These are phyloP conservation scores for Melanotaenia trifasciata DNA, from an alignment of 2,797 vertebrate genomes.

Conservation along the genomic window DNA sequence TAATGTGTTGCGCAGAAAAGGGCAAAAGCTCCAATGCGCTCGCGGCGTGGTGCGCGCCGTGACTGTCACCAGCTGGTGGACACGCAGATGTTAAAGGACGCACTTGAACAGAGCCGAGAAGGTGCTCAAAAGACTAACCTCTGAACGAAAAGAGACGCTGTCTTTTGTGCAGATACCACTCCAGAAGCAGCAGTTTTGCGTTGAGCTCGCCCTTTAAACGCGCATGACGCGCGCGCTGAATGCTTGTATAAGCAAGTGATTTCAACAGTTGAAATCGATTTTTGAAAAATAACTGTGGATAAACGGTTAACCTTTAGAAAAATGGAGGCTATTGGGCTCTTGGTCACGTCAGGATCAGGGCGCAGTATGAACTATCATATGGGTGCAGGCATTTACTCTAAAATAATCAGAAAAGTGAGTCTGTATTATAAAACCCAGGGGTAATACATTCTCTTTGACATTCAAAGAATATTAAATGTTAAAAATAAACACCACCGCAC, in stretches of 20 bases:
- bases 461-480: no score
- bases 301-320: not conserved
- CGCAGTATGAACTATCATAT: not conserved
- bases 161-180: not conserved
- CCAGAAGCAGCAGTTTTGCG: slow-evolving; percentile 9
- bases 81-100: slow-evolving; percentile 38
- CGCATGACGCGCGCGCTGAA: slow-evolving; percentile 1
- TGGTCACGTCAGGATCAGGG: not conserved
- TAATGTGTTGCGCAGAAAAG: not conserved
- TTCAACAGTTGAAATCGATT: not conserved
- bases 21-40: slow-evolving; percentile 16
- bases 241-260: not conserved
- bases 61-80: slow-evolving; percentile 47
- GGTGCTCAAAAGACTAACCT: slow-evolving; percentile 47
- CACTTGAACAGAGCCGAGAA: slow-evolving; percentile 21
- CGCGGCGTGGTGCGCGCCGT: slow-evolving; percentile 30
- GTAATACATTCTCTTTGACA: no score
- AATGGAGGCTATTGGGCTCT: not conserved
- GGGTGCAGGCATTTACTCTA: not conserved
- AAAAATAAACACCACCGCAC: no score
- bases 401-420: not conserved
- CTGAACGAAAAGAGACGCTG: slow-evolving; percentile 15
- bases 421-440: not conserved
- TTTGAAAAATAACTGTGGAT: not conserved
- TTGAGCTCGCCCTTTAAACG: not conserved